Evolutionary conservation across 2,888 invertebrate species (phyloP), one percentile per base, ranked within the genome.

Genomic region (Globia sparganii): DNA sequence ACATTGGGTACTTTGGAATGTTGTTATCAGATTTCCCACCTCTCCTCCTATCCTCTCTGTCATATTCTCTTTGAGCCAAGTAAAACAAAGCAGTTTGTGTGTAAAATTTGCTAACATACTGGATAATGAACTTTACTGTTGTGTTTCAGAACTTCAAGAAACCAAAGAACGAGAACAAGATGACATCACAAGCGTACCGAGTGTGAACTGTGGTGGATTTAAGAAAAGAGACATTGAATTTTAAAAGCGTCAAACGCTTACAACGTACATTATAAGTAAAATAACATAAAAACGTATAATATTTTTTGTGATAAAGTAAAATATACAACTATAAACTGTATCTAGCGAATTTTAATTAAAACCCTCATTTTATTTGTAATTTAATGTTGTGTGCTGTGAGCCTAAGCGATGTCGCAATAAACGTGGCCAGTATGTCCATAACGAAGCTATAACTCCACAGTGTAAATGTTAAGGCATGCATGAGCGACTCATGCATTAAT

Each of bases 181-280:
- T 81, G 97, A 97, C 84, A 97, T 97, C 56, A 95, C 96, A 43
- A 93, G 95, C 5, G 93, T 96, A 46, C 95, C 97, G 15, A 82
- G 21, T 58, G 91, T 97, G n/a, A 96, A 97, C 71, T 97, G 98
- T 92, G 97, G 97, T 62, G 97, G 97, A 83, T 96, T 96, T 83
- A 97, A 95, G 88, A 97, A 97, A 91, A 97, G 97, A 91, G 96
- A 97, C 89, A 96, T 98, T 87, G 98, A 98, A 90, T 98, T 98
- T 95, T 98, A 95, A 97, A 53, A 31, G 4, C 18, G 46, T 67
- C 18, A 37, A 59, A 53, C 25, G 25, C 49, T 58, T 62, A 18
- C 31, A 28, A 21, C 6, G 9, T 66, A 58, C 0, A 5, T 67
- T 18, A 37, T 70, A 68, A 53, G 21, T 37, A 11, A 18, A 43